A percentile compares a stretch with the other conserved stretches of the same genome.
Conservation (phyloP, 2,888 invertebrate genomes). For the Meiosimyza decipiens region DNA sequence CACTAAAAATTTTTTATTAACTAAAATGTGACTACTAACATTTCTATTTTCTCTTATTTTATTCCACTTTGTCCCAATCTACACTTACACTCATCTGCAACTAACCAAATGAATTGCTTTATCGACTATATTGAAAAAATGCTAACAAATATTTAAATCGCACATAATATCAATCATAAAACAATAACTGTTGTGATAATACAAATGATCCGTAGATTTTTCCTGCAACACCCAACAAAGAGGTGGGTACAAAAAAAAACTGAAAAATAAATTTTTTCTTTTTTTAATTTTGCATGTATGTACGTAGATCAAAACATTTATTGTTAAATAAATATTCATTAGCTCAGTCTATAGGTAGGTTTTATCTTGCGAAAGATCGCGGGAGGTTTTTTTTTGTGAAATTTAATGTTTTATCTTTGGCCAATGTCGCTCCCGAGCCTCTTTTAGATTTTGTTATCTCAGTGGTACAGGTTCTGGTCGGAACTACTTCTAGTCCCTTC, state of each 20-base stretch:
- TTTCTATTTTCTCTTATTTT: conserved; percentile 37
- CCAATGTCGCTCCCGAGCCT: too few relatives aligned
- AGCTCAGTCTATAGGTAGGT: too few relatives aligned
- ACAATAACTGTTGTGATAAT: conserved; percentile 22
- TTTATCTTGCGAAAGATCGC: too few relatives aligned
- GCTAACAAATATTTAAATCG: conserved; percentile 16
- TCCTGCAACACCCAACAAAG: conserved; percentile 67
- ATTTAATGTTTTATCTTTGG: too few relatives aligned
- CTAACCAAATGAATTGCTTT: conserved; percentile 3
- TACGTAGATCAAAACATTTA: too few relatives aligned
- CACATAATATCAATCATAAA: conserved; percentile 17
- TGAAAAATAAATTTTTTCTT: neutral
- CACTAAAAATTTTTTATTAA: too few relatives aligned
- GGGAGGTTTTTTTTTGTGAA: too few relatives aligned
- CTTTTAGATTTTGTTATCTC: too few relatives aligned
- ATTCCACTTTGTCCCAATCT: conserved; percentile 40
- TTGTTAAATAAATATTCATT: too few relatives aligned
- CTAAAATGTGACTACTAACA: too few relatives aligned
- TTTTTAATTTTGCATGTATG: neutral
- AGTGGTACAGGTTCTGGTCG: too few relatives aligned
- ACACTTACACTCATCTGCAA: conserved; percentile 40
- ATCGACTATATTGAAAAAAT: conserved; percentile 3
- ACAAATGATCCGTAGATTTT: conserved; percentile 59
- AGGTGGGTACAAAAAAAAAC: conserved; percentile 59
- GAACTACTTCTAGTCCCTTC: too few relatives aligned